Conservation (phyloP, 2,113 vertebrate species). For the Pygathrix nemaeus region DNA sequence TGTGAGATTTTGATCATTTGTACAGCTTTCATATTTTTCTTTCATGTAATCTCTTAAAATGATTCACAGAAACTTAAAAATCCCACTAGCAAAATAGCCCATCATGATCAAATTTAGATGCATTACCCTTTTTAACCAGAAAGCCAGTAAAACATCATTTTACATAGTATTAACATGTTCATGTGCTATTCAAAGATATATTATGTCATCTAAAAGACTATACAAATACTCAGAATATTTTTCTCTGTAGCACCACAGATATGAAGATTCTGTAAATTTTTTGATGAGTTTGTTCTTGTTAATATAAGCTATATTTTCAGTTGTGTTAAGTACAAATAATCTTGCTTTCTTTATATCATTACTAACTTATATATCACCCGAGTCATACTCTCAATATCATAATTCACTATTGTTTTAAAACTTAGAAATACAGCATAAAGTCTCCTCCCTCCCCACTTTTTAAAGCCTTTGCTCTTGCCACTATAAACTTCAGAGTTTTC, state of each 20-base stretch:
- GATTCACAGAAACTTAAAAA: neutral
- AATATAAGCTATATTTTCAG: neutral
- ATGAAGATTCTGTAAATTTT: neutral
- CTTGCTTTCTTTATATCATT: neutral
- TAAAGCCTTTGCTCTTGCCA: neutral
- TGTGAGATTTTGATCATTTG: neutral
- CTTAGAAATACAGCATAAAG: neutral
- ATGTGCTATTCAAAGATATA: neutral
- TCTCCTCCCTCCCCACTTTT: neutral
- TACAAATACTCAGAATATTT: neutral
- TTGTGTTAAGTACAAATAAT: neutral
- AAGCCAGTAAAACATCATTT: neutral
- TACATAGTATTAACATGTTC: neutral
- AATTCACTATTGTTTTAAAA: neutral
- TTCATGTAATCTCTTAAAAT: conserved; percentile 15
- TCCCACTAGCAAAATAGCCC: neutral
- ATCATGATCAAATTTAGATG: neutral
- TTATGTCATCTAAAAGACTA: neutral
- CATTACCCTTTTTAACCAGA: conserved; percentile 7
- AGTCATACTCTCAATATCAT: neutral
- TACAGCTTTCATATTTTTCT: conserved; percentile 1
- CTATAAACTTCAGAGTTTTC: neutral
- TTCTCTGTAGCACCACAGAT: neutral
- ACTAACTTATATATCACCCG: neutral
- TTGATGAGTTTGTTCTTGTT: neutral